Conservation (phyloP, 1,140 invertebrate species). For the Cataglyphis hispanica region DNA sequence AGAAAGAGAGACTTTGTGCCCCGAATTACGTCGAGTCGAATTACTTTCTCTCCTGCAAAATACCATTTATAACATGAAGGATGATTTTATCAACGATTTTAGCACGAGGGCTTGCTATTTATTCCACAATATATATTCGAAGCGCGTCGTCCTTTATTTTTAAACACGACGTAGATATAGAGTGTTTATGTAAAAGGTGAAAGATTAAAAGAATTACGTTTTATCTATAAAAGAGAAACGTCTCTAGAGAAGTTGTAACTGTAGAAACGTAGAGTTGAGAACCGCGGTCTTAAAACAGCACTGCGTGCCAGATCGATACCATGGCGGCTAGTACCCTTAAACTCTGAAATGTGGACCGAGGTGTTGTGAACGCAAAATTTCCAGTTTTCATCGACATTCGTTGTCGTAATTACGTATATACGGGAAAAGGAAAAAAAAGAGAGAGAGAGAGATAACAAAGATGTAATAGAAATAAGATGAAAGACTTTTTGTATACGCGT, state of each 20-base stretch:
- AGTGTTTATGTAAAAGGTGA: neutral
- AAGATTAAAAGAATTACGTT: neutral
- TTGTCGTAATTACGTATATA: neutral
- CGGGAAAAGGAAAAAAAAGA: neutral
- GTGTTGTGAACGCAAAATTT: conserved; percentile 70
- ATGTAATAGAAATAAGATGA: neutral
- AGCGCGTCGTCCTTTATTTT: neutral
- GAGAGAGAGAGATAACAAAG: no score
- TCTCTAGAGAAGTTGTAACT: neutral
- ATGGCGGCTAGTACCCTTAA: conserved; percentile 75
- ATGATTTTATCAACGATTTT: conserved; percentile 6
- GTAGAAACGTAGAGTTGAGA: conserved; percentile 76
- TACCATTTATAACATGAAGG: neutral
- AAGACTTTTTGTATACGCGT: neutral
- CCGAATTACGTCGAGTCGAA: conserved; percentile 16
- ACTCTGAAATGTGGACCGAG: conserved; percentile 79
- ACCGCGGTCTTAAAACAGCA: conserved; percentile 82
- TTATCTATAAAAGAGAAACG: neutral
- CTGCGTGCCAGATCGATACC: conserved; percentile 82
- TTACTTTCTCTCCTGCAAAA: neutral
- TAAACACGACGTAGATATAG: neutral
- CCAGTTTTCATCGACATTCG: neutral
- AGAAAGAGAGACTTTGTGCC: conserved; percentile 16
- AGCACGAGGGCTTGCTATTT: no score
- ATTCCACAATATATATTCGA: conserved; percentile 28